Percentiles rank a stretch among this genome's conserved stretches.
Conservation (phyloP, 2,888 invertebrate genomes). For the Zygothrica quintamaculata region DNA sequence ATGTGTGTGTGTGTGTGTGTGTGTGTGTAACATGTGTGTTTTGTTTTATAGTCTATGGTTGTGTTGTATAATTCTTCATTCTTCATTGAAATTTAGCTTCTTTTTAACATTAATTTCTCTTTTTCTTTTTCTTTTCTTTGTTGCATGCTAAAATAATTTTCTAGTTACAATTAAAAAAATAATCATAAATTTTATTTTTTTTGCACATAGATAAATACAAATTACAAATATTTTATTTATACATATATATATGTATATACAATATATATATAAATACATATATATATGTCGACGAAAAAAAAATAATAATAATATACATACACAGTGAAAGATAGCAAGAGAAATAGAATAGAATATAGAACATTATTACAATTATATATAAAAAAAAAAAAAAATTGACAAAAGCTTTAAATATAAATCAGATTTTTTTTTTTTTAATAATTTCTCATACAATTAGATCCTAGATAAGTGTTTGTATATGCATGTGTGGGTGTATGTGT, state of each 20-base stretch:
- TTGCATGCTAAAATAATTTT: conserved; percentile 56
- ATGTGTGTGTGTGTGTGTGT: conserved; percentile 22
- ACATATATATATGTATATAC: conserved; percentile 35
- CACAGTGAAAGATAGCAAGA: conserved; percentile 28
- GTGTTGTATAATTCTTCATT: conserved; percentile 13
- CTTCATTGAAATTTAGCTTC: conserved; percentile 21
- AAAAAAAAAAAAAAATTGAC: conserved; percentile 57
- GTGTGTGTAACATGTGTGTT: conserved; percentile 11
- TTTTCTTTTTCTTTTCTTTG: too few species aligned
- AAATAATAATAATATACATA: conserved; percentile 71
- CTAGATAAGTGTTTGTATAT: conserved; percentile 45
- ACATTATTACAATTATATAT: conserved; percentile 59
- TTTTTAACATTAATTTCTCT: conserved; percentile 66
- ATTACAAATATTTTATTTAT: conserved; percentile 65
- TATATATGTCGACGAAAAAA: conserved; percentile 58
- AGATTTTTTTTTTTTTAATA: conserved; percentile 57
- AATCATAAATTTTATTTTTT: conserved; percentile 79
- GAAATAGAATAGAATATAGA: too few species aligned
- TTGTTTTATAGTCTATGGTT: conserved; percentile 34
- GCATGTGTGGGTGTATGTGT: conserved; percentile 35
- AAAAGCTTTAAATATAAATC: conserved; percentile 59
- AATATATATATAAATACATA: conserved; percentile 31
- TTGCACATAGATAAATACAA: conserved; percentile 80
- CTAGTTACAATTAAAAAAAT: conserved; percentile 65
- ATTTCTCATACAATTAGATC: conserved; percentile 43